Percentiles rank a stretch among this genome's conserved stretches.
These are phyloP conservation scores for Puffinus mauretanicus DNA, from an alignment of 2,113 vertebrate species.

Conservation along the genomic window DNA sequence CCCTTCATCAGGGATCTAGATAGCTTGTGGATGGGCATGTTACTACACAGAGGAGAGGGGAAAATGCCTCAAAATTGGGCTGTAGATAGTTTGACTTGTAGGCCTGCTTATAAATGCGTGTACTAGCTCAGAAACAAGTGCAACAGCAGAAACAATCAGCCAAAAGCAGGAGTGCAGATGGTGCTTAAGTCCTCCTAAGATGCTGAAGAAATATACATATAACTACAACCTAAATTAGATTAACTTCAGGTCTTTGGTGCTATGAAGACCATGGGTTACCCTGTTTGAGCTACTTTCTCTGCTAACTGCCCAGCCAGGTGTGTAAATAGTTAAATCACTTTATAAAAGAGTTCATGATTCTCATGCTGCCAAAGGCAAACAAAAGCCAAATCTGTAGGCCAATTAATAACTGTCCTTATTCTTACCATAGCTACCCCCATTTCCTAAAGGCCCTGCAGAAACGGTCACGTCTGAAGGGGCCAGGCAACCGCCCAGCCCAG, in stretches of 20 bases:
- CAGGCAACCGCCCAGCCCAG: neutral
- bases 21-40: neutral
- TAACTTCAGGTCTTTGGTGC: neutral
- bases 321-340: neutral
- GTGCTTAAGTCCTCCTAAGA: neutral
- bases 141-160: neutral
- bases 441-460: neutral
- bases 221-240: neutral
- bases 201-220: neutral
- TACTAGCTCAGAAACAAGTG: neutral
- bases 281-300: neutral
- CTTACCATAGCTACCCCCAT: neutral
- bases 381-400: neutral
- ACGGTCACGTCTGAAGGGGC: neutral
- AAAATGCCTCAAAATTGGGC: neutral
- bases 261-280: neutral
- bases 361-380: neutral
- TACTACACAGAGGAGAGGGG: neutral
- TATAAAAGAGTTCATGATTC: neutral
- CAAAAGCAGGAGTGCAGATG: neutral
- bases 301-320: neutral
- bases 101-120: neutral
- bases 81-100: neutral
- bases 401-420: neutral
- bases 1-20: too few species aligned